A percentile compares a stretch with the other conserved stretches of the same genome.
Evolutionary conservation across 2,113 vertebrate species (phyloP).

Genomic region (Perca flavescens): DNA sequence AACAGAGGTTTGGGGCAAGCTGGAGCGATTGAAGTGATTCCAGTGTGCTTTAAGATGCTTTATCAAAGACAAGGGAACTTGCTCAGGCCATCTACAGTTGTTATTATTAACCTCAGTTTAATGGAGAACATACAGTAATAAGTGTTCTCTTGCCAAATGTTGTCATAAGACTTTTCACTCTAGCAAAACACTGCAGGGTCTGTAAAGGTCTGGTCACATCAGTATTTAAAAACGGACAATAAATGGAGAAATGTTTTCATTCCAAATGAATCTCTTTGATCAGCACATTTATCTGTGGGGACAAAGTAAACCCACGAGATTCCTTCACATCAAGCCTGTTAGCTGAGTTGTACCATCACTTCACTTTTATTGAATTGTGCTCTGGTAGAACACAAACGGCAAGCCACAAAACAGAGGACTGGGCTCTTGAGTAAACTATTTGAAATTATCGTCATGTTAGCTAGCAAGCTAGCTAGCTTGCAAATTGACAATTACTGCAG

Average conservation of each 20-base stretch:
- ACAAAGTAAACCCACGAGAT: background rate
- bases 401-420: background rate
- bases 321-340: background rate
- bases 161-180: background rate
- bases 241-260: background rate
- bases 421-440: background rate
- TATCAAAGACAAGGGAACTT: slow-evolving; percentile 24
- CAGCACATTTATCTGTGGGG: background rate
- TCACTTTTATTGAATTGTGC: background rate
- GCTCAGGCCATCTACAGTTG: slow-evolving; percentile 7
- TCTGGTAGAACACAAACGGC: background rate
- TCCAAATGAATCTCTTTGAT: background rate
- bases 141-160: background rate
- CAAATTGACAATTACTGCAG: background rate
- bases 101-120: background rate
- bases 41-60: slow-evolving; percentile 26
- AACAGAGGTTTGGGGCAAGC: slow-evolving; percentile 53
- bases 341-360: background rate
- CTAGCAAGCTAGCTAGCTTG: background rate
- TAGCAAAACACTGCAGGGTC: background rate
- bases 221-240: background rate
- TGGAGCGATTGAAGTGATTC: slow-evolving; percentile 27
- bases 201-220: background rate
- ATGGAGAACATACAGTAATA: background rate
- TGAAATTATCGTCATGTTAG: background rate